Conservation (phyloP, 2,113 vertebrate genomes). For the Podocnemis expansa region DNA sequence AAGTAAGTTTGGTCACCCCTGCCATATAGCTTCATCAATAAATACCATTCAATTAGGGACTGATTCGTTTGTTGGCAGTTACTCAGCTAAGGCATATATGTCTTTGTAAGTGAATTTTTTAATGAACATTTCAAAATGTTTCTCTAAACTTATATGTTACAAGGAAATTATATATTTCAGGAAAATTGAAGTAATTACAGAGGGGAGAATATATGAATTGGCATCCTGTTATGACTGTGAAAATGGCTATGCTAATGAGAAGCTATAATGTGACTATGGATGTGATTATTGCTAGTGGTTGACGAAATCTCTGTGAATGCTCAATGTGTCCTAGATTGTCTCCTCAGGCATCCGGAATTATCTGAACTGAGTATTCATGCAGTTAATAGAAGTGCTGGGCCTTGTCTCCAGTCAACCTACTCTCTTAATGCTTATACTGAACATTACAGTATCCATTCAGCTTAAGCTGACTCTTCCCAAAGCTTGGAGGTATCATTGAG, state of each 20-base stretch:
- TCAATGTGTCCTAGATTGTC: neutral
- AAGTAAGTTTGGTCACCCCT: too few species aligned
- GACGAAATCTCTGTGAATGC: neutral
- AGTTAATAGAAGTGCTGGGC: neutral
- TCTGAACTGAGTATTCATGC: neutral
- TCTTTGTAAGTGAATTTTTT: neutral
- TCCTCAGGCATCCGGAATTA: too few species aligned
- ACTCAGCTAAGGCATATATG: neutral
- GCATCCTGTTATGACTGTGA: neutral
- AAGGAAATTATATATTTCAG: fast-evolving
- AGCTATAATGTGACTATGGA: fast-evolving
- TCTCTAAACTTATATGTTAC: neutral
- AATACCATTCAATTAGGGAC: neutral
- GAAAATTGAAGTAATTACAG: neutral
- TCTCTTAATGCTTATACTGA: neutral
- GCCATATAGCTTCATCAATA: neutral
- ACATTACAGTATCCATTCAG: neutral
- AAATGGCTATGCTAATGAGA: neutral
- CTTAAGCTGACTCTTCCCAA: neutral
- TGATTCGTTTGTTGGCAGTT: neutral
- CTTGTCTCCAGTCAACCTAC: neutral
- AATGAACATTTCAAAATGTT: neutral
- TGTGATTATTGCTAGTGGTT: neutral
- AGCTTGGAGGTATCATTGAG: neutral
- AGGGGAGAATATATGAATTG: neutral